These are phyloP conservation scores for Electrophaes corylata DNA, from an alignment of 2,888 invertebrate species.

Conservation along the genomic window DNA sequence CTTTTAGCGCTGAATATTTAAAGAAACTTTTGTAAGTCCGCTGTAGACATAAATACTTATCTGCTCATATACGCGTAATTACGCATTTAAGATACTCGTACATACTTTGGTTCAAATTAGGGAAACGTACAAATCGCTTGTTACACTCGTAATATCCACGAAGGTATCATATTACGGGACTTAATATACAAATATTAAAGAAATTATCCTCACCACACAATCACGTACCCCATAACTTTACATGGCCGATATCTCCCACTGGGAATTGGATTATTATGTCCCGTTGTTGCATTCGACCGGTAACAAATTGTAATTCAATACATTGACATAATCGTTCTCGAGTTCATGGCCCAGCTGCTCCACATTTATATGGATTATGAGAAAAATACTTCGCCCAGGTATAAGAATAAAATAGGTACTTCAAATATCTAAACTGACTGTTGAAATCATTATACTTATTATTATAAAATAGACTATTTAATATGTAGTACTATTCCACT, in stretches of 20 bases:
- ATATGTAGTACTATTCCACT: too few relatives aligned
- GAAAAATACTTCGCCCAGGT: constrained; percentile 17
- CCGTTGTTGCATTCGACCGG: constrained; percentile 42
- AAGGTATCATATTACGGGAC: constrained; percentile 1
- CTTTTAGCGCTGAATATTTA: not conserved
- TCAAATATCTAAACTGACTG: too few relatives aligned
- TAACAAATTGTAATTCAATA: constrained; percentile 42
- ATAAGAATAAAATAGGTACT: constrained; percentile 8
- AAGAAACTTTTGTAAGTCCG: not conserved
- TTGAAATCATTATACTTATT: too few relatives aligned
- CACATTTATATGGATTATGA: constrained; percentile 36
- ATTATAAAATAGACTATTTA: too few relatives aligned
- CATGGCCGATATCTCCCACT: constrained; percentile 22
- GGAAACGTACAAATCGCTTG: not conserved
- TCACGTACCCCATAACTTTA: constrained; percentile 16
- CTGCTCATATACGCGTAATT: not conserved
- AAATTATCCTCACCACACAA: constrained; percentile 16
- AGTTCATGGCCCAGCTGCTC: constrained; percentile 39
- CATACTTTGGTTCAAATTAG: not conserved
- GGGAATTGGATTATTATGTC: constrained; percentile 44
- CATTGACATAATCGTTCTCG: constrained; percentile 29
- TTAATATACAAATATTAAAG: constrained; percentile 11
- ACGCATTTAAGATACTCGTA: not conserved
- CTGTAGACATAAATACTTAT: not conserved
- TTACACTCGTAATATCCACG: not conserved